Evolutionary conservation across 2,113 vertebrate genomes (phyloP), one percentile per base, ranked within the genome.

Genomic region (Megaptera novaeangliae): DNA sequence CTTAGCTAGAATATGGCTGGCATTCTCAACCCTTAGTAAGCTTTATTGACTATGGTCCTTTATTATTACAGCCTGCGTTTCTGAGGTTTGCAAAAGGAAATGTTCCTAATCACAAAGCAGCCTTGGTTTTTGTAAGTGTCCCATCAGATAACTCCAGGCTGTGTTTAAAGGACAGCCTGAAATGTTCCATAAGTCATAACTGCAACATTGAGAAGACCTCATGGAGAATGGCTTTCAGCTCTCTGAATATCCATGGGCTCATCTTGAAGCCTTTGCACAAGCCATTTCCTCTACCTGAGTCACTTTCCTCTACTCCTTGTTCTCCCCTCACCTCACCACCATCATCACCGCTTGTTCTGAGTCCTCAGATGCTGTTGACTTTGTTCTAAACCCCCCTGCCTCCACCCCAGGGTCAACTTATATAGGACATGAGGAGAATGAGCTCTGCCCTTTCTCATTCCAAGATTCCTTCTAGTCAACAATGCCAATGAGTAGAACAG

Each of bases 71-170:
- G 49, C 69, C 55, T 86, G 14, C 11, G 61, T 85, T 82, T 97
- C 80, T 91, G 66, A 92, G 94, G 75, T 97, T 88, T 84, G 49
- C 11, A 29, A 61, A 68, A 91, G 61, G 95, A 97, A 88, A 23
- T 57, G 72, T 69, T 91, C 34, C 61, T 94, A 86, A 96, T 95
- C 27, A 93, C 66, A 97, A 89, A 93, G 97, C 77, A 95, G 11
- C 49, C 55, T 91, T 91, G 49, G 36, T 91, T 95, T 80, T 68
- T 36, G 0, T 87, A 52, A 44, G 34, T 94, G 90, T 80, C 72
- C 94, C 94, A 93, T 97, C 97, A 94, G 81, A 77, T 83, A 61
- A 75, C 90, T 90, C 44, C 63, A 89, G 94, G 96, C 88, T 89
- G 34, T 82, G 31, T 94, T 95, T 90, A 93, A 87, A 95, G 31